Percentiles rank a stretch among this genome's conserved stretches.
phyloP scores from a whole-genome alignment of 1,140 invertebrate genomes.

The Aphelinus atriplicis region DNA sequence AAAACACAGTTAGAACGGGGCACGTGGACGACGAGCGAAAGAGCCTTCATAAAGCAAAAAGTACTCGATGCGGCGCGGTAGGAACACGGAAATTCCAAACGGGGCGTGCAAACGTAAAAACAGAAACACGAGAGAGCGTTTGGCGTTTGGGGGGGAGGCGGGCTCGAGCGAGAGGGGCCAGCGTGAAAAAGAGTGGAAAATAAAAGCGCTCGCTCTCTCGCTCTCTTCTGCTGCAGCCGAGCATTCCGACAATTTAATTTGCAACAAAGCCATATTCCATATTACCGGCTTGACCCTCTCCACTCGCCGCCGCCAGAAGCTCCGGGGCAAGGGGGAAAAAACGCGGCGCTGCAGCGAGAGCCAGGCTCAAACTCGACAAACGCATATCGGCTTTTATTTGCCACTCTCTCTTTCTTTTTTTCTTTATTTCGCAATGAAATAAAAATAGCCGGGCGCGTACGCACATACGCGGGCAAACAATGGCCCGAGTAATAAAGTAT shows the following conservation, averaged over 20 bases:
- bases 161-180: not conserved
- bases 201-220: conserved; percentile 5
- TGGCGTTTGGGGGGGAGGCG: not conserved
- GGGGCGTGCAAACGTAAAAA: not conserved
- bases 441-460: conserved; percentile 1
- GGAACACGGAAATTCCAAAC: not conserved
- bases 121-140: not conserved
- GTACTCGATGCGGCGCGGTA: not conserved
- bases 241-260: conserved; percentile 40
- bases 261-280: conserved; percentile 38
- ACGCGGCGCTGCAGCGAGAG: too few relatives aligned
- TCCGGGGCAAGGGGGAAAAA: too few relatives aligned
- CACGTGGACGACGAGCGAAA: not conserved
- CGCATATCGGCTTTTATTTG: not conserved
- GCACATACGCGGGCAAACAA: too few relatives aligned
- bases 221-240: not conserved
- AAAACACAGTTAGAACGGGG: not conserved
- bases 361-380: conserved; percentile 12
- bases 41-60: conserved; percentile 18
- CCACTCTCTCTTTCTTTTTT: not conserved
- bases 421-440: conserved; percentile 17
- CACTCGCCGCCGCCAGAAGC: too few relatives aligned
- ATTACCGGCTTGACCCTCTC: conserved; percentile 4
- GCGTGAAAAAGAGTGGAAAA: conserved; percentile 27
- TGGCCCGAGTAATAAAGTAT: too few relatives aligned